Conservation (phyloP, 2,113 vertebrate genomes). For the human region DNA sequence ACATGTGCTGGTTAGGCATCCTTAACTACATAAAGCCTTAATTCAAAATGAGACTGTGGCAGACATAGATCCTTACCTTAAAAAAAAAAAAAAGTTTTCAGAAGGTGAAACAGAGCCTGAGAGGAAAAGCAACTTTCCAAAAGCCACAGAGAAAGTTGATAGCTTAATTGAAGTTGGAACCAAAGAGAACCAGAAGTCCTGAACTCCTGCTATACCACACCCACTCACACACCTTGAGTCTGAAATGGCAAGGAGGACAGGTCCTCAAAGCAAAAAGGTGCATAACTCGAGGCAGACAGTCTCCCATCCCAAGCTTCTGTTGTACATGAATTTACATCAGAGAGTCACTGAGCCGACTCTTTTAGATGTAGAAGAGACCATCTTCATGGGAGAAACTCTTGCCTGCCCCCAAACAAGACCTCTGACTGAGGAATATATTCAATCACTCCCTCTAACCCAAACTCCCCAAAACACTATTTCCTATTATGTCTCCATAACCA, state of each 20-base stretch:
- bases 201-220: not conserved
- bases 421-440: slow-evolving; percentile 56
- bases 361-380: not conserved
- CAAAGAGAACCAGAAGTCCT: not conserved
- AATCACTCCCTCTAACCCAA: slow-evolving; percentile 80
- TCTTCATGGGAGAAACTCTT: slow-evolving; percentile 31
- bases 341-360: not conserved
- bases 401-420: slow-evolving; percentile 47
- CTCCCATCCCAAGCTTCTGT: not conserved
- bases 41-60: not conserved
- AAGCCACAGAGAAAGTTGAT: not conserved
- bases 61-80: not conserved
- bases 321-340: not conserved
- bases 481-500: slow-evolving; percentile 85
- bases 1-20: not conserved
- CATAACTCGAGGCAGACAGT: not conserved
- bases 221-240: not conserved
- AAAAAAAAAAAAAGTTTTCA: not conserved
- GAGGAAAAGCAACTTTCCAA: slow-evolving; percentile 2
- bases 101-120: not conserved
- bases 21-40: not conserved
- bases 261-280: not conserved
- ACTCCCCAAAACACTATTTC: slow-evolving; percentile 79
- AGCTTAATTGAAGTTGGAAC: slow-evolving; percentile 28
- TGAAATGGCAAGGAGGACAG: not conserved